These are phyloP conservation scores for Leuciscus waleckii DNA, from an alignment of 2,797 vertebrate species.

Conservation along the genomic window DNA sequence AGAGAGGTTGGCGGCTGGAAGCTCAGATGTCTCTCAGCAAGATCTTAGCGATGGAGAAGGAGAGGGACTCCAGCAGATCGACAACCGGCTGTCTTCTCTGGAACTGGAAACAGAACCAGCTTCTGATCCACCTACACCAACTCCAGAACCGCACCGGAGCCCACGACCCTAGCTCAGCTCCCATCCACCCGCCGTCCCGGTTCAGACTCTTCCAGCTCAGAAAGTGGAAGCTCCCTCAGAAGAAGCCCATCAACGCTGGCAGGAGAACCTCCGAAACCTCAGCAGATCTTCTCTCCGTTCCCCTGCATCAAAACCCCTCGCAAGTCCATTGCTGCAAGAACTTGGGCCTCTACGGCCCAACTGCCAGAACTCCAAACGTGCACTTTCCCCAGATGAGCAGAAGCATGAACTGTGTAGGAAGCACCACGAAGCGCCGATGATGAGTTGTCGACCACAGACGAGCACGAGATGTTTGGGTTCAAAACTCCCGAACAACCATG, in stretches of 20 bases:
- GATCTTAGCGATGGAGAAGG: slow-evolving; percentile 35
- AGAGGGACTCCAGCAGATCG: slow-evolving; percentile 73
- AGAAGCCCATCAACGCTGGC: slow-evolving; percentile 43
- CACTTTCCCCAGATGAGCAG: slow-evolving; percentile 95
- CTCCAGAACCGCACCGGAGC: neutral
- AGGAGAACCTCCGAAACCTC: slow-evolving; percentile 63
- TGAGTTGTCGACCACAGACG: neutral
- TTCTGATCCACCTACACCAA: slow-evolving; percentile 10
- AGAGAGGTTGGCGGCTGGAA: slow-evolving; percentile 53
- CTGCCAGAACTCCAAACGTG: slow-evolving; percentile 89
- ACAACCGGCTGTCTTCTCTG: slow-evolving; percentile 83
- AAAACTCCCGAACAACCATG: neutral
- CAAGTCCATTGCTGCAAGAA: slow-evolving; percentile 90
- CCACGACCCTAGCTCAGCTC: neutral
- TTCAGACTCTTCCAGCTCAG: slow-evolving; percentile 71
- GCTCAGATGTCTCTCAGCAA: slow-evolving; percentile 45
- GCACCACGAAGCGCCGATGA: slow-evolving; percentile 83
- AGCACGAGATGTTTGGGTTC: neutral
- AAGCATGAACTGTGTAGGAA: slow-evolving; percentile 78
- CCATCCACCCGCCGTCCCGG: slow-evolving; percentile 35
- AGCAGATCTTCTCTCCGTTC: slow-evolving; percentile 89
- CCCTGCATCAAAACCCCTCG: slow-evolving; percentile 92
- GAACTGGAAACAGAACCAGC: slow-evolving; percentile 72
- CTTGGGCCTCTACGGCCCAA: slow-evolving; percentile 94
- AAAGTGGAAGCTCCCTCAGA: slow-evolving; percentile 45